phyloP scores from a whole-genome alignment of 1,140 invertebrate genomes.

The Hirudo medicinalis region DNA sequence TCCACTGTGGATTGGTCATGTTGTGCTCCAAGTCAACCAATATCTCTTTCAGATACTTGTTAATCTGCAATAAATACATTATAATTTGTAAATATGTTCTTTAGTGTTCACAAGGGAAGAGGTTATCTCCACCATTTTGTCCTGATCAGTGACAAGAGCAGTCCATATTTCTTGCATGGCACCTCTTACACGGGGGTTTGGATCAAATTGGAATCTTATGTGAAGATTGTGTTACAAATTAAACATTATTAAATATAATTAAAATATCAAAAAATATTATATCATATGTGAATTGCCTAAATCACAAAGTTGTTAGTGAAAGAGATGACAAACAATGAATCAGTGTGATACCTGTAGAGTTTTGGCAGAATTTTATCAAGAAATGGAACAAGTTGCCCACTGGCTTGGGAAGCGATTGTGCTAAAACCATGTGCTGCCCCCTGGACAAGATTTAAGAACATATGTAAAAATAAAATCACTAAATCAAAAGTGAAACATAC shows the following conservation, averaged over 20 bases:
- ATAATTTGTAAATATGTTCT: not conserved
- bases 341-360: slow-evolving; percentile 55
- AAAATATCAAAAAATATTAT: no score
- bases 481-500: slow-evolving; percentile 27
- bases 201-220: slow-evolving; percentile 55
- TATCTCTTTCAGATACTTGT: slow-evolving; percentile 75
- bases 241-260: no score
- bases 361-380: slow-evolving; percentile 72
- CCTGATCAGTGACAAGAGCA: slow-evolving; percentile 68
- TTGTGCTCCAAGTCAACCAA: slow-evolving; percentile 64
- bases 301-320: no score
- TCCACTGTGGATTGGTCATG: slow-evolving; percentile 68
- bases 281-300: no score
- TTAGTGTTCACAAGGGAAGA: not conserved
- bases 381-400: slow-evolving; percentile 64
- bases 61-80: slow-evolving; percentile 49
- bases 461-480: not conserved
- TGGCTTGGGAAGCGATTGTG: slow-evolving; percentile 63
- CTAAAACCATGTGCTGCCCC: slow-evolving; percentile 82
- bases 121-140: slow-evolving; percentile 55
- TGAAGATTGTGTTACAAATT: no score
- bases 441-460: slow-evolving; percentile 33
- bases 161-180: slow-evolving; percentile 85
- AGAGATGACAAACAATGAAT: no score
- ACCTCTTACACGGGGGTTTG: slow-evolving; percentile 72